These are phyloP conservation scores for Plagiodera versicolora DNA, from an alignment of 2,888 invertebrate species.

Conservation along the genomic window DNA sequence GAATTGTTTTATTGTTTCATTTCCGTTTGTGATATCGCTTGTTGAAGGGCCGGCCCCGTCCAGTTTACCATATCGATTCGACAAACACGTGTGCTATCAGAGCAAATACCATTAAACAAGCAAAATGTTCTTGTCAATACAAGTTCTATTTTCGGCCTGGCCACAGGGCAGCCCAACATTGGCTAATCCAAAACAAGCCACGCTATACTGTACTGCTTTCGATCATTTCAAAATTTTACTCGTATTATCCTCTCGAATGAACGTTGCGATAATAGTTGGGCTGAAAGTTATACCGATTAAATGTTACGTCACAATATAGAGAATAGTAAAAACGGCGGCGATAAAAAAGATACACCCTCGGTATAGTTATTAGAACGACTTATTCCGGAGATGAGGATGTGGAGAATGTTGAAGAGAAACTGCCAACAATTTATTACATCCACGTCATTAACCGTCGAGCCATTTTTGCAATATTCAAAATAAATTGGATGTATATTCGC, in stretches of 20 bases:
- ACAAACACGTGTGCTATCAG: not conserved
- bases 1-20: not conserved
- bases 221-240: too few species aligned
- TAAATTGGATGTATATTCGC: conserved; percentile 16
- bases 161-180: not conserved
- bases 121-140: not conserved
- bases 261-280: too few species aligned
- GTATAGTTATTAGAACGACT: too few species aligned
- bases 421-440: conserved; percentile 17
- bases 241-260: too few species aligned
- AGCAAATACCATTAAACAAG: not conserved
- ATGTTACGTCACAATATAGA: too few species aligned
- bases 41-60: not conserved
- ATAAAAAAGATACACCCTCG: too few species aligned
- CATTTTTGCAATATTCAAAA: conserved; percentile 26
- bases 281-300: too few species aligned
- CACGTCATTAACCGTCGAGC: conserved; percentile 18
- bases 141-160: not conserved
- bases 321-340: too few species aligned
- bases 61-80: not conserved
- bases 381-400: too few species aligned
- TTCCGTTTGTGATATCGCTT: not conserved
- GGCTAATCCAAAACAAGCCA: too few species aligned
- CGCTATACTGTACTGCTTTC: too few species aligned
- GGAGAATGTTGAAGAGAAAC: too few species aligned